Base-by-base conservation (phyloP, 2,797 vertebrate genomes). In the Clarias pachynema region DNA sequence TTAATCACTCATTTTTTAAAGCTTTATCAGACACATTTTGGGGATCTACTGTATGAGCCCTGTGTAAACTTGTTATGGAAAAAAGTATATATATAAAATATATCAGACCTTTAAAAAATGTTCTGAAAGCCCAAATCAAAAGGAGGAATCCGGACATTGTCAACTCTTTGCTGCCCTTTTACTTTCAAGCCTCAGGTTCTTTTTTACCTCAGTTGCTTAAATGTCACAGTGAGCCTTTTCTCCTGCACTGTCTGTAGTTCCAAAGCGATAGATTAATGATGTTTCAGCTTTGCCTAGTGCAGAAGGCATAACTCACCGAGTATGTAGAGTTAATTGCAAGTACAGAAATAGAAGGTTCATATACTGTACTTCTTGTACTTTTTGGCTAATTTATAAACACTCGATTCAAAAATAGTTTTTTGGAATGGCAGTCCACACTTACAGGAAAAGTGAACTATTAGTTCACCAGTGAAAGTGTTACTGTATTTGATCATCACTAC, bases 191-290 rank as follows among this genome's bases (percentile, higher is more conserved):
- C 20, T 34, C 56, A 22, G 74, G 56, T 20, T 59, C 74, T 37
- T 34, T 77, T 59, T 59, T 29, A 77, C 74, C 74, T 31, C 74
- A 59, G 29, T 34, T 79, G 5, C 74, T 40, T 62, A 79, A 79
- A 79, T 79, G 29, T 60, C 75, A 78, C 10, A 37, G 20, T 60
- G 57, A 62, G 75, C 26, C 29, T 34, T 77, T 29, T 40, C 12
- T 60, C n/a, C 75, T 16, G 75, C 22, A 62, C 9, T 40, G 57
- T 60, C 57, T 78, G 22, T 60, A 37, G 12, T 37, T 24, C 12
- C 37, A 1, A 24, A 20, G 31, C 3, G 20, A 37, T 6, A 0
- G 20, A 40, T 79, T 60, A n/a, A n/a, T 37, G 2, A 24, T 37
- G 24, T 60, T 24, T 60, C 18, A 77, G 26, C 74, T 31, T 22